Base-by-base conservation (phyloP, 2,113 vertebrate genomes). In the Talpa occidentalis region DNA sequence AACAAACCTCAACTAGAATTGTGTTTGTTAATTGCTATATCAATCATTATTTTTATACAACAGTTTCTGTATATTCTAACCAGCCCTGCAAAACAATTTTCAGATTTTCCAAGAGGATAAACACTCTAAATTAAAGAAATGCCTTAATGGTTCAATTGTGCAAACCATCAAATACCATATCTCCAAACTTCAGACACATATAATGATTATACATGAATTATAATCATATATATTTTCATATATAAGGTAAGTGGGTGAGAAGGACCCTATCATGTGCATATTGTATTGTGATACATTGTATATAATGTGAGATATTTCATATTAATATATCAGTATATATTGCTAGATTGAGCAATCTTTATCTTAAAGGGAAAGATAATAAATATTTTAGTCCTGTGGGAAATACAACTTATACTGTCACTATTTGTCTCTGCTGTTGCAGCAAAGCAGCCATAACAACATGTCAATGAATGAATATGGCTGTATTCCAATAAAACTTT, bases 61-160 rank as follows among this genome's bases (percentile, higher is more conserved):
- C 30, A 24, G 83, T 90, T 74, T 89, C 78, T 86, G 22, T 37
- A n/a, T 64, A n/a, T 66, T 90, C 40, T 54, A 88, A 82, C 49
- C 52, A 95, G 85, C 28, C 15, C 24, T 60, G 37, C 2, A 10
- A 56, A 66, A 91, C 7, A 44, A 69, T 44, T 66, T 82, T 93
- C 6, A 40, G 49, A 78, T 81, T 73, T 88, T 37, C 22, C 70
- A 64, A 70, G 28, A n/a, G 2, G 5, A 67, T n/a, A 80, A 83
- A 76, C 3, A 35, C 26, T 87, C 44, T 16, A 60, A 93, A 64
- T 78, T 80, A 90, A 32, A 73, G 44, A 83, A 59, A 72, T 37
- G 17, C 14, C 77, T 67, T 60, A 44, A 70, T 32, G 19, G 24
- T 84, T 81, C 73, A 73, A n/a, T n/a, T 82, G 42, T 40, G 59